phyloP scores from a whole-genome alignment of 1,140 invertebrate genomes.

The Tribolium madens region DNA sequence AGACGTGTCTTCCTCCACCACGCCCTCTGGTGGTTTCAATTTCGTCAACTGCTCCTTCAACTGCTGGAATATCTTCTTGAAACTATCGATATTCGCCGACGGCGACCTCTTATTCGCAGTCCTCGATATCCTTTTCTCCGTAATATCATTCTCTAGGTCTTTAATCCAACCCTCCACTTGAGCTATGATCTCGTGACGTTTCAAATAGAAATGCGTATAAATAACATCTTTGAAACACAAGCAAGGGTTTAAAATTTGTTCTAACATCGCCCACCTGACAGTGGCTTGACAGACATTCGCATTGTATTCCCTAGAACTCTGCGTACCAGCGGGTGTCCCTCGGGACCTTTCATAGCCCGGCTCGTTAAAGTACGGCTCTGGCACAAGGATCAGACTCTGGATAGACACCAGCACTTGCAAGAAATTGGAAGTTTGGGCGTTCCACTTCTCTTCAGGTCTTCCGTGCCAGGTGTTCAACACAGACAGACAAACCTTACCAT shows the following conservation, averaged over 20 bases:
- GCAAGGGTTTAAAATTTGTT: constrained; percentile 90
- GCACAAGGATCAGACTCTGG: constrained; percentile 94
- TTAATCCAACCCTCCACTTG: constrained; percentile 92
- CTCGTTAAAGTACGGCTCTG: constrained; percentile 98
- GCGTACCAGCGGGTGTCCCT: constrained; percentile 88
- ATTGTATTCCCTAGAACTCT: constrained; percentile 93
- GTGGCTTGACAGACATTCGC: constrained; percentile 96
- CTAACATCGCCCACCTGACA: constrained; percentile 95
- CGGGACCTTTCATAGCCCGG: constrained; percentile 95
- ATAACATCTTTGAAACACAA: constrained; percentile 96
- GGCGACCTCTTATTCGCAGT: constrained; percentile 63
- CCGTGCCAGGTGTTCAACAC: constrained; percentile 98
- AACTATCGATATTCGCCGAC: constrained; percentile 51
- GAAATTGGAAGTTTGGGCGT: constrained; percentile 95
- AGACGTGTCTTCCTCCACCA: constrained; percentile 63
- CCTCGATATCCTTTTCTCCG: constrained; percentile 78
- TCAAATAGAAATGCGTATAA: constrained; percentile 94
- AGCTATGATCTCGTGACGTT: constrained; percentile 88
- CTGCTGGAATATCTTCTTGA: constrained; percentile 57
- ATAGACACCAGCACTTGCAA: constrained; percentile 97
- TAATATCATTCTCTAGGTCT: constrained; percentile 82
- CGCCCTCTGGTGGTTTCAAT: constrained; percentile 71
- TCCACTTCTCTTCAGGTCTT: constrained; percentile 98
- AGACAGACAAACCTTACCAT: constrained; percentile 96
- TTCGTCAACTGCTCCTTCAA: constrained; percentile 61